Evolutionary conservation across 92 coral and sea anemone species (phyloP).

Genomic region (Muricea muricata): DNA sequence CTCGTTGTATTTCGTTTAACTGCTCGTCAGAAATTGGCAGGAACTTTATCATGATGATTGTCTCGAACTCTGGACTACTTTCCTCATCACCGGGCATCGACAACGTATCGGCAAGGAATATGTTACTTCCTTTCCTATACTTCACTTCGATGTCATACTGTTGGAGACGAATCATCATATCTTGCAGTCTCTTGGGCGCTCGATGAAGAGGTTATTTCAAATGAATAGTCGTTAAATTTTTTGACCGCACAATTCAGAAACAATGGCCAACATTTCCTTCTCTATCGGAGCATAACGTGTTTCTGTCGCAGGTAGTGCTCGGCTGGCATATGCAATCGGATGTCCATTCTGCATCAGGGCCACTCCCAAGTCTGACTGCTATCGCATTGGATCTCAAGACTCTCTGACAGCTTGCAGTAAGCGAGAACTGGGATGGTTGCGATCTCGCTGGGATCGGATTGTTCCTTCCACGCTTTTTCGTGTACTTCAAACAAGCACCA

Average conservation of each 20-base stretch:
- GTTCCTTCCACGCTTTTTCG: too few species aligned
- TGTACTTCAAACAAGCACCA: too few species aligned
- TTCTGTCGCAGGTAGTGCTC: conserved; percentile 43
- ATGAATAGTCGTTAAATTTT: conserved; percentile 27
- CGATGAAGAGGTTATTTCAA: conserved; percentile 37
- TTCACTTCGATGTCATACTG: conserved; percentile 55
- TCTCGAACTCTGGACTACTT: conserved; percentile 48
- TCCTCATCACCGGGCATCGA: conserved; percentile 44
- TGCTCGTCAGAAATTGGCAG: conserved; percentile 54
- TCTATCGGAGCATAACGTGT: conserved; percentile 39
- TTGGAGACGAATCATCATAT: conserved; percentile 52
- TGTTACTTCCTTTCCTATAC: conserved; percentile 51
- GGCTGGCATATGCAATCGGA: too few species aligned
- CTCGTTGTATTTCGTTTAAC: conserved; percentile 46
- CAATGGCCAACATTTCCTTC: conserved; percentile 53
- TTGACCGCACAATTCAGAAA: conserved; percentile 32
- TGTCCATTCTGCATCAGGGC: too few species aligned
- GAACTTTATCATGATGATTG: conserved; percentile 53
- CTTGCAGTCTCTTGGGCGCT: conserved; percentile 31
- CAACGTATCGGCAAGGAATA: conserved; percentile 57
- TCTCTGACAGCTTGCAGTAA: too few species aligned
- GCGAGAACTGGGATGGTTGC: too few species aligned
- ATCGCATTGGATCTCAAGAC: too few species aligned
- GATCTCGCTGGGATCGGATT: too few species aligned
- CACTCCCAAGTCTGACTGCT: too few species aligned